Percentiles rank a stretch among this genome's conserved stretches.
phyloP scores from a whole-genome alignment of 1,140 invertebrate species.

The Cryptotermes secundus region DNA sequence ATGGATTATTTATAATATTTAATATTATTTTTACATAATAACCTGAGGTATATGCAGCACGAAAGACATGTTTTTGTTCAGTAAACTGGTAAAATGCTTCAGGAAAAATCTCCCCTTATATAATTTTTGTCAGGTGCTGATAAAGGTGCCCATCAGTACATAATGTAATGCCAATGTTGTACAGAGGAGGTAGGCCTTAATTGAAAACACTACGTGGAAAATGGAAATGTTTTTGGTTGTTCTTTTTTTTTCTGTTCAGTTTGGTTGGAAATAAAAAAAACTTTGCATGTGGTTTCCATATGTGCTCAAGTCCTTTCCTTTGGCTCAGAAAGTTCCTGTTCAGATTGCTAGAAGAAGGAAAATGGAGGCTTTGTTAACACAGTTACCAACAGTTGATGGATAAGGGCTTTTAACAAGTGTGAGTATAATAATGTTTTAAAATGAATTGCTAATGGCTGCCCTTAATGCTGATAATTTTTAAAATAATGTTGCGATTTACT shows the following conservation, averaged over 20 bases:
- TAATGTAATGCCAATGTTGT: conserved; percentile 26
- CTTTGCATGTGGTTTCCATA: conserved; percentile 26
- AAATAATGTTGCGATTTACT: not conserved
- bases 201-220: conserved; percentile 8
- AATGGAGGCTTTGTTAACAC: not conserved
- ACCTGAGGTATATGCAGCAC: conserved; percentile 27
- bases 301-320: conserved; percentile 20
- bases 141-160: conserved; percentile 18
- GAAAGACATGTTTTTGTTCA: conserved; percentile 27
- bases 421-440: not conserved
- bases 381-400: not conserved
- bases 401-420: not conserved
- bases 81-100: conserved; percentile 23
- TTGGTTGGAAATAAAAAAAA: conserved; percentile 31
- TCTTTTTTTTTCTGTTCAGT: conserved; percentile 22
- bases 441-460: not conserved
- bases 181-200: conserved; percentile 26
- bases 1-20: conserved; percentile 27
- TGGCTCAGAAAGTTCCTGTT: not conserved
- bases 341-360: not conserved
- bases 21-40: conserved; percentile 32
- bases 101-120: not conserved
- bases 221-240: conserved; percentile 20
- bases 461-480: not conserved
- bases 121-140: conserved; percentile 29